Percentiles rank a stretch among this genome's conserved stretches.
Conservation (phyloP, 1,140 invertebrate species). For the Asobara japonica region DNA sequence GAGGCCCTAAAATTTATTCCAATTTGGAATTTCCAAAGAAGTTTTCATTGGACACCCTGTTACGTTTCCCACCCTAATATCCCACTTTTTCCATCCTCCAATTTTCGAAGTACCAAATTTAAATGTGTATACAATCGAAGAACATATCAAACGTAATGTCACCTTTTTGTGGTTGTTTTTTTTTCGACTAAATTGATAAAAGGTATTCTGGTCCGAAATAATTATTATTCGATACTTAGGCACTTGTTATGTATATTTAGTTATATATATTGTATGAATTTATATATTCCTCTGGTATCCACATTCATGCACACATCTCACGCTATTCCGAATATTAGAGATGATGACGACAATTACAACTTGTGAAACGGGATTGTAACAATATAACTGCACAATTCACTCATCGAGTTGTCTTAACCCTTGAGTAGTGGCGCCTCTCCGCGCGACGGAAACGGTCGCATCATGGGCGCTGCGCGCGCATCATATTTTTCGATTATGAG, state of each 20-base stretch:
- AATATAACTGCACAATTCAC: background rate
- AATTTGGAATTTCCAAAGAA: background rate
- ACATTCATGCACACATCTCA: conserved; percentile 17
- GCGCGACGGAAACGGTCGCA: no score
- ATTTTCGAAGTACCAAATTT: no score
- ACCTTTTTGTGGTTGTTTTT: background rate
- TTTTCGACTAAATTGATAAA: conserved; percentile 59
- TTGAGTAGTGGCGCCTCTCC: no score
- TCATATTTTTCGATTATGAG: no score
- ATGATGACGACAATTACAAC: background rate
- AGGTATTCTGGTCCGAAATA: conserved; percentile 65
- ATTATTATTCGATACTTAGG: conserved; percentile 64
- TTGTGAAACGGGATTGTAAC: background rate
- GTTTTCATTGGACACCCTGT: background rate
- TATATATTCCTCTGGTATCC: background rate
- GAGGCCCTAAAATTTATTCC: no score
- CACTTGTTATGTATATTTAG: conserved; percentile 58
- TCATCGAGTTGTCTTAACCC: background rate
- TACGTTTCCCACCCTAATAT: conserved; percentile 12
- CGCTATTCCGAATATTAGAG: background rate
- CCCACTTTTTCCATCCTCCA: conserved; percentile 2
- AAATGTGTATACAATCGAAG: conserved; percentile 17
- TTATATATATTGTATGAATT: conserved; percentile 9
- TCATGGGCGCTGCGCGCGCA: no score
- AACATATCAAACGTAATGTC: conserved; percentile 21